phyloP scores from a whole-genome alignment of 1,140 invertebrate genomes.

The Brachionus calyciflorus region DNA sequence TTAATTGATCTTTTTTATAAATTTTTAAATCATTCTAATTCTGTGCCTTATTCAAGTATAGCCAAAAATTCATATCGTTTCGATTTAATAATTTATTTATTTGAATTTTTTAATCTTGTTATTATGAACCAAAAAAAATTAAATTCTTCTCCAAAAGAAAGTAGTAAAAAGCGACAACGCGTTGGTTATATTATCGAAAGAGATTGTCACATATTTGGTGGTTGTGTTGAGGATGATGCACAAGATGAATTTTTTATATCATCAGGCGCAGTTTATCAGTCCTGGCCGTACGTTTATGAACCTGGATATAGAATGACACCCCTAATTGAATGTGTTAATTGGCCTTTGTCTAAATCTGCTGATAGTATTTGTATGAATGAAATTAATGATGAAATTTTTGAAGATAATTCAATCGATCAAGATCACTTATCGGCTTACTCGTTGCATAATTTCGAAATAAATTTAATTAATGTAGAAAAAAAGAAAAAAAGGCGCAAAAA shows the following conservation, averaged over 20 bases:
- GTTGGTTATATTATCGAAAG: conserved; percentile 33
- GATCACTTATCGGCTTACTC: neutral
- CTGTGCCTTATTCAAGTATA: too few relatives aligned
- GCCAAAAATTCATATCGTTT: too few relatives aligned
- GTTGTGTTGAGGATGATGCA: conserved; percentile 36
- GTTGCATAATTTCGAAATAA: conserved; percentile 32
- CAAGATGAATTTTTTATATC: conserved; percentile 43
- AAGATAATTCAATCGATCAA: conserved; percentile 6
- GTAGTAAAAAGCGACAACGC: neutral
- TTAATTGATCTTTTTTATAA: too few relatives aligned
- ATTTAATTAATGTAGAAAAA: neutral
- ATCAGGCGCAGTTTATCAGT: conserved; percentile 41
- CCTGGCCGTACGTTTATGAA: conserved; percentile 40
- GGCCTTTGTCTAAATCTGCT: conserved; percentile 20
- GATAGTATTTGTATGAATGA: neutral
- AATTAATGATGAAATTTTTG: neutral
- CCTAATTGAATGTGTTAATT: neutral
- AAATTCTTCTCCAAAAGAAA: neutral
- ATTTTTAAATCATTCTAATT: too few relatives aligned
- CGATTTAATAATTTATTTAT: too few relatives aligned
- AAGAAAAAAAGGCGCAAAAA: neutral
- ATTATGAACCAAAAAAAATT: neutral
- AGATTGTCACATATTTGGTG: conserved; percentile 42
- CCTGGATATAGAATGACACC: conserved; percentile 23
- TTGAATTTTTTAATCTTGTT: neutral